Evolutionary conservation across 2,113 vertebrate species (phyloP), one percentile per base, ranked within the genome.

Genomic region (Marmota monax): DNA sequence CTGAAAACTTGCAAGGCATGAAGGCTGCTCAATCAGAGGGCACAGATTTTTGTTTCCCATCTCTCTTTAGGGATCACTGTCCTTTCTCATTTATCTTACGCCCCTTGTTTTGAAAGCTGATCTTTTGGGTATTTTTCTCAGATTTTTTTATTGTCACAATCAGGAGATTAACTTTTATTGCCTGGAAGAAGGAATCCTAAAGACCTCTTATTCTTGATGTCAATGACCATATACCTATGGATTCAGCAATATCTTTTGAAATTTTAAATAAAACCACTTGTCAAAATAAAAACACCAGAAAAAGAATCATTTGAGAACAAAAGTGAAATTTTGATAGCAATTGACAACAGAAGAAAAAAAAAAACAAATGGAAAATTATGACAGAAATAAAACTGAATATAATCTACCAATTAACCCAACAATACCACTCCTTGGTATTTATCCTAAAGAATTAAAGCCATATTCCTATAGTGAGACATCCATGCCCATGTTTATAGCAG

Each of bases 251-350:
- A 85, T 2, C 11, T 53, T 80, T 53, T n/a, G 67, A 86, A 91
- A 53, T 65, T 95, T 63, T 84, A 76, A 94, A 23, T 84, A 90
- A 95, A 61, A 42, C 10, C 39, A 76, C 69, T 95, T 63, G 1
- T 42, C 65, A 53, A 80, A 80, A 53, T 27, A 63, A 80, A 74
- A 90, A n/a, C 25, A 83, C 13, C 51, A 61, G 37, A 84, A 76
- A 67, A 90, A 37, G 45, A 69, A 63, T 63, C 5, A 37, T 69
- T 70, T 70, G 37, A 61, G 51, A 42, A 39, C 29, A 53, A 61
- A 77, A 18, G 32, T 23, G 6, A 70, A 84, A 70, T 45, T 14
- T 34, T 48, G 18, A 25, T 25, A 79, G 37, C 39, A 63, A 51
- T 12, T 42, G 6, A 37, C 12, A 51, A 78, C 76, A 88, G 11